phyloP scores from a whole-genome alignment of 2,888 invertebrate species.

The Lasiommata megera region DNA sequence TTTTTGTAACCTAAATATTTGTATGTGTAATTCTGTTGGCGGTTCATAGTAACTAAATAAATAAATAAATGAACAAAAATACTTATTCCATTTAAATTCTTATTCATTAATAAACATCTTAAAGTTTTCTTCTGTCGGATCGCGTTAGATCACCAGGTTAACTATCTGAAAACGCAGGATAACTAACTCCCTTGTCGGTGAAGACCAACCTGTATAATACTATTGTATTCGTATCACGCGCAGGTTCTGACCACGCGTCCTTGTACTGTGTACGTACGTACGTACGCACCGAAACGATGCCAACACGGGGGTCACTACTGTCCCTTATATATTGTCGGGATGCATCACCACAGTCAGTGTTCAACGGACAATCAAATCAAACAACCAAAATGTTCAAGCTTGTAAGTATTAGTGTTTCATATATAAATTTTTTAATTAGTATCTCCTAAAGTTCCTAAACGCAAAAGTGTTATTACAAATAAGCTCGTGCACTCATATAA shows the following conservation, averaged over 20 bases:
- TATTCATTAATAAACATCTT: too few species aligned
- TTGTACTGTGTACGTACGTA: slow-evolving; percentile 51
- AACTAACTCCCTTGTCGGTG: too few species aligned
- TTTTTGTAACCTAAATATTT: too few species aligned
- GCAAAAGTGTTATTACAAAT: neutral
- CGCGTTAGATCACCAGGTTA: too few species aligned
- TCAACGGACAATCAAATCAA: slow-evolving; percentile 47
- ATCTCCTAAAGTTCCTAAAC: neutral
- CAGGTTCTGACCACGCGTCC: slow-evolving; percentile 44
- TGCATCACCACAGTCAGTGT: slow-evolving; percentile 54
- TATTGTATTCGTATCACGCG: slow-evolving; percentile 62
- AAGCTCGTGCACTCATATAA: too few species aligned
- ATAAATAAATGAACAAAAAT: too few species aligned
- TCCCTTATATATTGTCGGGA: slow-evolving; percentile 66
- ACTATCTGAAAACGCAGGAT: too few species aligned
- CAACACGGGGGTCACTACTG: slow-evolving; percentile 66
- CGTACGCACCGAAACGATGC: slow-evolving; percentile 59
- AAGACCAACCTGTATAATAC: slow-evolving; percentile 54
- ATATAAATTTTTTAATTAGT: neutral
- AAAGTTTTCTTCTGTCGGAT: too few species aligned
- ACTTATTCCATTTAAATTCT: too few species aligned
- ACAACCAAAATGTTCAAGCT: slow-evolving; percentile 76
- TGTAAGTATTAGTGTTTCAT: slow-evolving; percentile 54
- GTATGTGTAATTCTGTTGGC: too few species aligned
- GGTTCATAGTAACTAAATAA: too few species aligned